These are phyloP conservation scores for Taeniopygia guttata DNA, from an alignment of 2,797 vertebrate genomes.

Conservation along the genomic window DNA sequence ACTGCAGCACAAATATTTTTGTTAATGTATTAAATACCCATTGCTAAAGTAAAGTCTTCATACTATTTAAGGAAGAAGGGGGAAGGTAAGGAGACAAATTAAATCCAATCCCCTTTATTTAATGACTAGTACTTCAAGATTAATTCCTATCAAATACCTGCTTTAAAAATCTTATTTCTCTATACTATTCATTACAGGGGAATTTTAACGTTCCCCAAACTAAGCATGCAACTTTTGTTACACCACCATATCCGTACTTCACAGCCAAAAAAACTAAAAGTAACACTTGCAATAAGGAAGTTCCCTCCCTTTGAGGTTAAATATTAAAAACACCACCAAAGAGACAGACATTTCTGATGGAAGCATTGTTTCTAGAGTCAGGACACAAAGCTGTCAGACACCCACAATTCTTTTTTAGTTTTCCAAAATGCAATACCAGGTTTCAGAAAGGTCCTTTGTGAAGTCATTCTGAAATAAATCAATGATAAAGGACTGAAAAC, in stretches of 20 bases:
- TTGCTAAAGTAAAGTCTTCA: not conserved
- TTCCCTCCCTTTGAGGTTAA: conserved; percentile 16
- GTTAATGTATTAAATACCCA: not conserved
- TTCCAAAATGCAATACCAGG: not conserved
- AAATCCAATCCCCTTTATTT: not conserved
- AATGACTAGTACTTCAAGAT: not conserved
- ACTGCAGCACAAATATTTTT: not conserved
- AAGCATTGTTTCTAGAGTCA: not conserved
- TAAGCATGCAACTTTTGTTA: not conserved
- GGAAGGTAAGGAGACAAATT: not conserved
- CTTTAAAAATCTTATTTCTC: not conserved
- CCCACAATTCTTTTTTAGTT: accelerated
- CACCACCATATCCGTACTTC: conserved; percentile 14
- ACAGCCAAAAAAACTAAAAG: not conserved
- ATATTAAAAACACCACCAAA: not conserved
- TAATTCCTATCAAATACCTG: not conserved
- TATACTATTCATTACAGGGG: not conserved
- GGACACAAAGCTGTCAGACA: not conserved
- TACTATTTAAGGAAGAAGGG: not conserved
- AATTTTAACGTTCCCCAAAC: not conserved
- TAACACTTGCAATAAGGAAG: conserved; percentile 19
- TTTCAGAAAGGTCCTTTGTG: not conserved
- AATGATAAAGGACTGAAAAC: not conserved
- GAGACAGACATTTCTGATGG: not conserved
- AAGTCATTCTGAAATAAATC: not conserved